Percentiles rank a stretch among this genome's conserved stretches.
Conservation (phyloP, 2,113 vertebrate species). For the Hypomesus transpacificus region DNA sequence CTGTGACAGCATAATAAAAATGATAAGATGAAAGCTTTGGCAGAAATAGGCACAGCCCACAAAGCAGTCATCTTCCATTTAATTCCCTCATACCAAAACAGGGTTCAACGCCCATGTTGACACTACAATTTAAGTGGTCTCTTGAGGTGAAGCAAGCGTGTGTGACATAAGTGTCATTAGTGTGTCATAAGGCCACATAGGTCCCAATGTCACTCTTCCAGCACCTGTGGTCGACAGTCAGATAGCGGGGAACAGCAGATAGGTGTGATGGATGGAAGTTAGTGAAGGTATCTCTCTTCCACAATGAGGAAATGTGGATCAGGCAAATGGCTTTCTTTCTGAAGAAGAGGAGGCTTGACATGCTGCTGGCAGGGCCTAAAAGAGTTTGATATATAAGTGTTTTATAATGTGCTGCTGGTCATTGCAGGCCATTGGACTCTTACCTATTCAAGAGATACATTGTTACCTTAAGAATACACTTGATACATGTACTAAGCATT, state of each 20-base stretch:
- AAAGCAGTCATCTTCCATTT: too few relatives aligned
- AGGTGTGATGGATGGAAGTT: slow-evolving; percentile 56
- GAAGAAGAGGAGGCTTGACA: slow-evolving; percentile 38
- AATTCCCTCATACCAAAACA: too few relatives aligned
- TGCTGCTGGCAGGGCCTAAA: slow-evolving; percentile 31
- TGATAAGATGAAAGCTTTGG: too few relatives aligned
- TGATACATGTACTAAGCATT: slow-evolving; percentile 42
- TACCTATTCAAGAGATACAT: slow-evolving; percentile 19
- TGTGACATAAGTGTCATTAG: too few relatives aligned
- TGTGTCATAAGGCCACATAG: not conserved
- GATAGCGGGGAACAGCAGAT: slow-evolving; percentile 31
- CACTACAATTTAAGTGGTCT: not conserved
- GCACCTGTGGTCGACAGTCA: slow-evolving; percentile 63
- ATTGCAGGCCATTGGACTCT: slow-evolving; percentile 10
- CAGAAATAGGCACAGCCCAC: too few relatives aligned
- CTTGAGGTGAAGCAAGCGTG: not conserved
- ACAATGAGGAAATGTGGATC: slow-evolving; percentile 19
- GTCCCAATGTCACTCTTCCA: slow-evolving; percentile 1
- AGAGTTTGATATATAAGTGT: slow-evolving; percentile 11
- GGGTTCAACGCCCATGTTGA: not conserved
- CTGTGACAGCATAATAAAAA: too few relatives aligned
- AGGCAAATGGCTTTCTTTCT: slow-evolving; percentile 13
- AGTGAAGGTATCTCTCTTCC: slow-evolving; percentile 30
- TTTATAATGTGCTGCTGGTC: slow-evolving; percentile 33
- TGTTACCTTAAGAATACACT: slow-evolving; percentile 27